Percentiles rank a stretch among this genome's conserved stretches.
Evolutionary conservation across 2,113 vertebrate species (phyloP).

Genomic region (Heteronetta atricapilla): DNA sequence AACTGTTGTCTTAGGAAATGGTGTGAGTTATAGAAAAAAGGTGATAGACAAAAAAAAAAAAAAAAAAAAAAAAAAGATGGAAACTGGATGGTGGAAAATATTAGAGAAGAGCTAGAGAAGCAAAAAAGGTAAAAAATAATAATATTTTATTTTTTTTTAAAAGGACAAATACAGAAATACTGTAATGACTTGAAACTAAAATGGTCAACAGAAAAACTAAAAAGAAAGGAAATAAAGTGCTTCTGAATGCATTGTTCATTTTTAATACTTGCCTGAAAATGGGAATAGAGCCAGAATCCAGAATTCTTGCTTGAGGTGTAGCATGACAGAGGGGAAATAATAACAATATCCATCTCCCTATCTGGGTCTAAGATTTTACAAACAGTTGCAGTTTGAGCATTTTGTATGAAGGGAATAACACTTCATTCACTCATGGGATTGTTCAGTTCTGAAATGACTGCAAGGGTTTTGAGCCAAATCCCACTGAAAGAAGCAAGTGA

Average conservation of each 20-base stretch:
- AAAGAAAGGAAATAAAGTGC: neutral
- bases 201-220: neutral
- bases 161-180: neutral
- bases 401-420: neutral
- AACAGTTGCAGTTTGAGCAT: neutral
- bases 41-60: neutral
- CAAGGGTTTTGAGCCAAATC: neutral
- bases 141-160: no score
- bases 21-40: neutral
- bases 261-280: neutral
- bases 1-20: neutral
- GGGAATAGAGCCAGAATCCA: neutral
- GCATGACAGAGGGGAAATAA: neutral
- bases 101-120: neutral
- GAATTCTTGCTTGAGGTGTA: neutral
- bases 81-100: neutral
- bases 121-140: neutral
- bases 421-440: rapidly evolving
- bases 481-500: neutral
- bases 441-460: neutral
- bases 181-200: neutral
- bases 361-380: neutral
- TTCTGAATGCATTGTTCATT: neutral
- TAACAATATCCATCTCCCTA: neutral
- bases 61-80: neutral